Conservation (phyloP, 1,140 invertebrate species). For the Zaprionus lachaisei region DNA sequence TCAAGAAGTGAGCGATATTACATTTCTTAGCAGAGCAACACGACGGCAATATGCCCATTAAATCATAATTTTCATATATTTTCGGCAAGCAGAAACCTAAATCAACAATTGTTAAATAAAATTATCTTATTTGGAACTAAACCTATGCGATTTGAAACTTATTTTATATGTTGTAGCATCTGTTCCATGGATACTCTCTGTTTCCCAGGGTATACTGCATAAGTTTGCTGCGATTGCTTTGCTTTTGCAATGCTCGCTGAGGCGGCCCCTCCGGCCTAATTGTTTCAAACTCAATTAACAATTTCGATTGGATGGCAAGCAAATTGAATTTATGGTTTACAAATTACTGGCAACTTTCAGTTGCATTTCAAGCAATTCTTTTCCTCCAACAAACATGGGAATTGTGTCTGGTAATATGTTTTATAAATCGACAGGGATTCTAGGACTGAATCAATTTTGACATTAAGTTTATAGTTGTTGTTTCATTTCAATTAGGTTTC, state of each 20-base stretch:
- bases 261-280: background rate
- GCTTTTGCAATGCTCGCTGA: background rate
- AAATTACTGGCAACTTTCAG: no score
- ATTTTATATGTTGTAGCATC: background rate
- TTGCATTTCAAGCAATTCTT: no score
- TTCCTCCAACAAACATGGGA: no score
- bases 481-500: no score
- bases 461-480: no score
- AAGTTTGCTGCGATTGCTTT: background rate
- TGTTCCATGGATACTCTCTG: background rate
- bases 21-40: constrained; percentile 12
- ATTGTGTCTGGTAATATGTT: no score
- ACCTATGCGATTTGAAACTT: background rate
- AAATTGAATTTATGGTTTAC: no score
- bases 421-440: no score
- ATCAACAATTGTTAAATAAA: constrained; percentile 9
- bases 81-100: constrained; percentile 1
- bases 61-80: background rate
- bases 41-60: constrained; percentile 35
- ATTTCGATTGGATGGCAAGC: background rate
- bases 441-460: no score
- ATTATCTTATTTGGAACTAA: constrained; percentile 7
- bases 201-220: background rate
- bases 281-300: background rate
- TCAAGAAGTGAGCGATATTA: constrained; percentile 28